phyloP scores from a whole-genome alignment of 2,888 invertebrate species.

The Clivina fossor region DNA sequence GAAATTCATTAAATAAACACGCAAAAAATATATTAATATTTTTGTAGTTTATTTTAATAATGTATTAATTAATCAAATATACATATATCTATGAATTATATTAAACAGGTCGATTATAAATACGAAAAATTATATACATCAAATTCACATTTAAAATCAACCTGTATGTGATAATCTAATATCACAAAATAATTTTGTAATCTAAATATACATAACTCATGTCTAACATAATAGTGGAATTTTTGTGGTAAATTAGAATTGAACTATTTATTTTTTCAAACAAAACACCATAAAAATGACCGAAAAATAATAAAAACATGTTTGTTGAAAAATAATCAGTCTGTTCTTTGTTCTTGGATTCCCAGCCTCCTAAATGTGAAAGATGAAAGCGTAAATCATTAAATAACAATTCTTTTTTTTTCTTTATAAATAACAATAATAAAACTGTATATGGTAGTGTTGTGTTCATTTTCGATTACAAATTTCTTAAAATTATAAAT shows the following conservation, averaged over 20 bases:
- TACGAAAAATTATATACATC: slow-evolving; percentile 14
- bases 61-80: slow-evolving; percentile 27
- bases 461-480: no score
- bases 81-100: slow-evolving; percentile 26
- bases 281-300: no score
- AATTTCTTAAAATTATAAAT: no score
- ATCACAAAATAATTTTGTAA: slow-evolving; percentile 16
- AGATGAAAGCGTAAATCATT: no score
- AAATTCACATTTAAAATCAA: slow-evolving; percentile 20
- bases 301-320: no score
- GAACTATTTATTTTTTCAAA: no score
- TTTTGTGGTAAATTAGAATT: no score
- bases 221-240: no score
- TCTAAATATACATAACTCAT: slow-evolving; percentile 7
- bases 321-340: no score
- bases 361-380: slow-evolving; percentile 2
- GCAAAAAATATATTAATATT: not conserved
- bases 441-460: no score
- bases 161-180: slow-evolving; percentile 14
- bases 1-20: slow-evolving; percentile 1
- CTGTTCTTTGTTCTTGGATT: not conserved
- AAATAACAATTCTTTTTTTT: no score
- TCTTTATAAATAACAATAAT: no score
- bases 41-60: not conserved
- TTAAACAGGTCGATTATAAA: slow-evolving; percentile 10